Evolutionary conservation across 2,797 vertebrate genomes (phyloP).

Genomic region (Diglossa cyanea): DNA sequence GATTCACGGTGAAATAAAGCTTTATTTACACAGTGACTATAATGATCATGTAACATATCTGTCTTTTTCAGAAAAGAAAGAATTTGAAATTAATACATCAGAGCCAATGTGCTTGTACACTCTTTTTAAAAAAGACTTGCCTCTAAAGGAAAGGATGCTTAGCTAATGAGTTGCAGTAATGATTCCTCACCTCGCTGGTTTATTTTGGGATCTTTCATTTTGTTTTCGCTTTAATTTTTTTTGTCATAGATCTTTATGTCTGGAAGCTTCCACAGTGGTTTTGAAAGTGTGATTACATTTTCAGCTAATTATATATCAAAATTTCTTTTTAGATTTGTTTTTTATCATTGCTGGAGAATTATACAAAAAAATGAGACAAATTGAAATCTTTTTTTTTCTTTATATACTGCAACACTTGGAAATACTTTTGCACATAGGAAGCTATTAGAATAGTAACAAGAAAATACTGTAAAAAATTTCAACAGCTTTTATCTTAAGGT

Average conservation of each 20-base stretch:
- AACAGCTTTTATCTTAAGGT: not conserved
- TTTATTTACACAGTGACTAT: not conserved
- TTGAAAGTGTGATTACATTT: not conserved
- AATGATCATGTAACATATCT: not conserved
- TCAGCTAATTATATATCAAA: not conserved
- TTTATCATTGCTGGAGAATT: not conserved
- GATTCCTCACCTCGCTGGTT: not conserved
- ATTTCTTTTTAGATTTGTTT: not conserved
- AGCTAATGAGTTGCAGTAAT: not conserved
- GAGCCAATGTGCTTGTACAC: not conserved
- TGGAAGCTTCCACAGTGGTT: not conserved
- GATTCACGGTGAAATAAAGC: not conserved
- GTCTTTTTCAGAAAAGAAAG: not conserved
- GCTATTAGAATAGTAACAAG: not conserved
- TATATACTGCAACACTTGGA: not conserved
- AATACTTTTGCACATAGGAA: not conserved
- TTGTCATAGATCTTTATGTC: not conserved
- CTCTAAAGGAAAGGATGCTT: not conserved
- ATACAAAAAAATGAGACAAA: not conserved
- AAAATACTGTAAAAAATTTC: not conserved
- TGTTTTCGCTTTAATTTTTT: not conserved
- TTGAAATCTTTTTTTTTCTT: not conserved
- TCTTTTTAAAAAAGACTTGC: not conserved
- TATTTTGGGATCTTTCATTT: fast-evolving
- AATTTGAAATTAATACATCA: not conserved